phyloP scores from a whole-genome alignment of 2,888 invertebrate genomes.

The Sinotaia quadrata region DNA sequence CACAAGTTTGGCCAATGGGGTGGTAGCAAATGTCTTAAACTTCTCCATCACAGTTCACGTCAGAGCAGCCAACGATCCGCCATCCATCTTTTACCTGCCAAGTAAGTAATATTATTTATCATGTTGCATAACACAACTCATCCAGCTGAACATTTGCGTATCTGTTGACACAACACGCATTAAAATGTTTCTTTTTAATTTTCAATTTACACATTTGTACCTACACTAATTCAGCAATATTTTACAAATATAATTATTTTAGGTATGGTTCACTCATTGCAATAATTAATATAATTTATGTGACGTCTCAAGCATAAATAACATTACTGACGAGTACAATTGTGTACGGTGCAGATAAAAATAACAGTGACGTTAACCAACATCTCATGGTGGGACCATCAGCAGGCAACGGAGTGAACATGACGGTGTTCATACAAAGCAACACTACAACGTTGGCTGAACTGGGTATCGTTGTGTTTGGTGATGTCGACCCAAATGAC shows the following conservation, averaged over 20 bases:
- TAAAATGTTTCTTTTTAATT: too few species aligned
- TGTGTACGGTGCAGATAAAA: background rate
- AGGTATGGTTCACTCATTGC: too few species aligned
- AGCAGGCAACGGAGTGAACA: constrained; percentile 2
- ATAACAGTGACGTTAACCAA: background rate
- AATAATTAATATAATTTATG: too few species aligned
- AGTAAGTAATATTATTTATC: background rate
- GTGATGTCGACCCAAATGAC: constrained; percentile 1
- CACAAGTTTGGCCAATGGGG: background rate
- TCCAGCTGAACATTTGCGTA: too few species aligned
- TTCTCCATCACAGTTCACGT: background rate
- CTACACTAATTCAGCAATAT: too few species aligned
- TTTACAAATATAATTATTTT: too few species aligned
- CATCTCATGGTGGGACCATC: background rate
- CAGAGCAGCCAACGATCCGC: background rate
- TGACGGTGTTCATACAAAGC: background rate
- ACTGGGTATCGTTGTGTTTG: background rate
- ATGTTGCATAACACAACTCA: too few species aligned
- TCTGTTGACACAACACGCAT: too few species aligned
- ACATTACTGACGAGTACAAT: too few species aligned
- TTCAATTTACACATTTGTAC: too few species aligned
- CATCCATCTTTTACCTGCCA: background rate
- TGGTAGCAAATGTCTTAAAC: background rate
- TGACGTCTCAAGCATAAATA: too few species aligned
- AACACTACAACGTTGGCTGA: background rate